A percentile compares a stretch with the other conserved stretches of the same genome.
These are phyloP conservation scores for Andrena camellia DNA, from an alignment of 2,888 invertebrate species.

Conservation along the genomic window DNA sequence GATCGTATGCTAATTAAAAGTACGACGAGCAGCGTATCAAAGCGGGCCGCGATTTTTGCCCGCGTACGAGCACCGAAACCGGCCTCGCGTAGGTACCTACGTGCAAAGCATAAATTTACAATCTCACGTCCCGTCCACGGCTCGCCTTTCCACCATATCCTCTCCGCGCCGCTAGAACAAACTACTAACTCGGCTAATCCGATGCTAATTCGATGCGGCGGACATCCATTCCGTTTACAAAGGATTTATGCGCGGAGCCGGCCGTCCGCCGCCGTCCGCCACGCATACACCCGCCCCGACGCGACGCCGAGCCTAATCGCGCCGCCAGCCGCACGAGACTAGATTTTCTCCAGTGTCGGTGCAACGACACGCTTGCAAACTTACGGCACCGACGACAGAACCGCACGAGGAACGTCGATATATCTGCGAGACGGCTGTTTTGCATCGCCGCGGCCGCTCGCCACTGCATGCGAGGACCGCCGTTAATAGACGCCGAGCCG, in stretches of 20 bases:
- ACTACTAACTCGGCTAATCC: slow-evolving; percentile 79
- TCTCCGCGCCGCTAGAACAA: slow-evolving; percentile 57
- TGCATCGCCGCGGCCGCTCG: slow-evolving; percentile 69
- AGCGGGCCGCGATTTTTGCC: slow-evolving; percentile 57
- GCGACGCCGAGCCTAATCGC: slow-evolving; percentile 57
- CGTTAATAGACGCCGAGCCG: slow-evolving; percentile 60
- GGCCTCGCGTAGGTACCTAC: slow-evolving; percentile 22
- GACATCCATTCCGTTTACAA: slow-evolving; percentile 77
- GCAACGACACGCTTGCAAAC: slow-evolving; percentile 17
- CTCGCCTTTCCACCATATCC: slow-evolving; percentile 30
- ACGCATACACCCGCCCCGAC: slow-evolving; percentile 40
- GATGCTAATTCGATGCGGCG: slow-evolving; percentile 81
- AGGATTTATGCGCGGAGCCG: slow-evolving; percentile 69
- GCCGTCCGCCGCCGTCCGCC: slow-evolving; percentile 45
- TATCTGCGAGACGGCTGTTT: slow-evolving; percentile 62
- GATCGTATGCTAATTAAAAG: slow-evolving; percentile 73
- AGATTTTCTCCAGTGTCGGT: slow-evolving; percentile 42
- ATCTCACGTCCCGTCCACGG: slow-evolving; percentile 40
- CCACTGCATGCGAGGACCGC: slow-evolving; percentile 42
- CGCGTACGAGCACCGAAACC: slow-evolving; percentile 52
- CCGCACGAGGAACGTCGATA: slow-evolving; percentile 35
- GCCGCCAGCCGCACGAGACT: slow-evolving; percentile 37
- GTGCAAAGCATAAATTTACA: slow-evolving; percentile 69
- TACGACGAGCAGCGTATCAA: slow-evolving; percentile 54
- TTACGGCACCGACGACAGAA: slow-evolving; percentile 14